Conservation (phyloP, 2,888 invertebrate species). For the Caenorhabditis sp. region DNA sequence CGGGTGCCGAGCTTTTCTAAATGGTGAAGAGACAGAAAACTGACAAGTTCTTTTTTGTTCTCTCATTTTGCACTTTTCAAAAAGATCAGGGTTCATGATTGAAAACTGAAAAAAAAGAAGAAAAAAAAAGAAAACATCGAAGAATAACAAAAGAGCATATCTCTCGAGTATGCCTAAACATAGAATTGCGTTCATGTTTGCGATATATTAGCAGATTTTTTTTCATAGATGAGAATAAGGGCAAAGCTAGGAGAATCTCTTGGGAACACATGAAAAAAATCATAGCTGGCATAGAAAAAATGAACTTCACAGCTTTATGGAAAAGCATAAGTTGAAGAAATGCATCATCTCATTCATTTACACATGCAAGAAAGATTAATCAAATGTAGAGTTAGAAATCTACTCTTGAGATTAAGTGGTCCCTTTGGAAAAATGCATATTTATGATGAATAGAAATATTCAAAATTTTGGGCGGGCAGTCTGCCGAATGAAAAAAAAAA, state of each 20-base stretch:
- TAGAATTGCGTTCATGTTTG: too few relatives aligned
- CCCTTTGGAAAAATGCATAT: neutral
- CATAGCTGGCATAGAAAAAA: too few relatives aligned
- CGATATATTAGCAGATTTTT: too few relatives aligned
- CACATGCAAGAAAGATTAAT: neutral
- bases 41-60: too few relatives aligned
- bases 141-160: neutral
- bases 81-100: neutral
- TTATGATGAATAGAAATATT: neutral
- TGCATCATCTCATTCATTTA: too few relatives aligned
- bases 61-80: neutral
- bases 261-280: too few relatives aligned
- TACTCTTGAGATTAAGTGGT: neutral
- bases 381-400: neutral
- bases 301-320: too few relatives aligned
- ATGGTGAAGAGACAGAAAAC: too few relatives aligned
- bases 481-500: neutral
- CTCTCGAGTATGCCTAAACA: too few relatives aligned
- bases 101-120: neutral
- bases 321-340: too few relatives aligned
- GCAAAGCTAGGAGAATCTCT: too few relatives aligned
- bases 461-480: neutral
- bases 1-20: neutral
- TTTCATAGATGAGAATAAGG: too few relatives aligned
- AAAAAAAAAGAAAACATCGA: neutral